Percentiles rank a stretch among this genome's conserved stretches.
Evolutionary conservation across 2,797 vertebrate species (phyloP).

Genomic region (Aselliscus stoliczkanus): DNA sequence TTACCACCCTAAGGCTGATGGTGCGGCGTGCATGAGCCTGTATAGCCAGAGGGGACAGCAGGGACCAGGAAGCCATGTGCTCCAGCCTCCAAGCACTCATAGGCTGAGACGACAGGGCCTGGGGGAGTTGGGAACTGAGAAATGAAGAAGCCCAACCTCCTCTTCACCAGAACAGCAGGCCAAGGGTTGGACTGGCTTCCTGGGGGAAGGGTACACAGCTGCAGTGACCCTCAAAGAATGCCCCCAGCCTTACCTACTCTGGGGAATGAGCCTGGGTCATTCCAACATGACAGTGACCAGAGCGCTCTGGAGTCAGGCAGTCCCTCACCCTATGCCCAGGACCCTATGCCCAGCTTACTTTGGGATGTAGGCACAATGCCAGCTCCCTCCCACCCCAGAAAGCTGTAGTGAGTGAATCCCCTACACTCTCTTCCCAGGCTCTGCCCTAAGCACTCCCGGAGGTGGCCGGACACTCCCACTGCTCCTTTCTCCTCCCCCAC

Average conservation of each 20-base stretch:
- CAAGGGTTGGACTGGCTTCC: background rate
- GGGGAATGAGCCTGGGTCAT: background rate
- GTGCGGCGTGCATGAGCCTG: background rate
- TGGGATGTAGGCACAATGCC: background rate
- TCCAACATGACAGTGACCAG: background rate
- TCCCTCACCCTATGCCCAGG: accelerated
- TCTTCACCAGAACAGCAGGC: background rate
- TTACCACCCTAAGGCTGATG: background rate
- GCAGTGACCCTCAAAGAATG: background rate
- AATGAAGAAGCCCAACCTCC: background rate
- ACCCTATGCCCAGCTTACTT: background rate
- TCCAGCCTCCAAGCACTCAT: background rate
- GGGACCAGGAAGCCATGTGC: background rate
- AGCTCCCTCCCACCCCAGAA: background rate
- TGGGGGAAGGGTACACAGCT: accelerated
- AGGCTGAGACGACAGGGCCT: background rate
- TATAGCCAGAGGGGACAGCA: background rate
- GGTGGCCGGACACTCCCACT: background rate
- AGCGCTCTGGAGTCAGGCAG: background rate
- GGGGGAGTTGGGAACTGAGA: background rate
- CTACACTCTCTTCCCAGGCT: background rate
- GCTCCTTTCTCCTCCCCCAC: background rate
- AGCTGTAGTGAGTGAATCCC: background rate
- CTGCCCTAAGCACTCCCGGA: background rate
- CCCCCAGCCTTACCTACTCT: background rate